phyloP scores from a whole-genome alignment of 2,888 invertebrate species.

The Netelia inedita region DNA sequence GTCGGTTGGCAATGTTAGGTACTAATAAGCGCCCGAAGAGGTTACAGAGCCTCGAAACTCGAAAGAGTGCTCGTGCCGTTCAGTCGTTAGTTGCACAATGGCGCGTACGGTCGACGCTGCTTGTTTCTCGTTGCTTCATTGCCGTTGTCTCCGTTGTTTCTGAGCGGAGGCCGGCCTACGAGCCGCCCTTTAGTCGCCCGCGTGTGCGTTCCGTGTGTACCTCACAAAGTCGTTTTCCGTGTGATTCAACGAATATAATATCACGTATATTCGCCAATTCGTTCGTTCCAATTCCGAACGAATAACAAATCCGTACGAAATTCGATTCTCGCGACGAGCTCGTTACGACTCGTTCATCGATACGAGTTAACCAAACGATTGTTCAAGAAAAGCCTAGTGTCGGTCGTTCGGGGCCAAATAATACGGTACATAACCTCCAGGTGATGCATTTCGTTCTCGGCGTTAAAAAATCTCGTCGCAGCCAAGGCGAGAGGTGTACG shows the following conservation, averaged over 20 bases:
- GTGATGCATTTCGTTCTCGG: not conserved
- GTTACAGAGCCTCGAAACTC: not conserved
- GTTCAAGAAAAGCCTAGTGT: not conserved
- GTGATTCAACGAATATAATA: slow-evolving; percentile 1
- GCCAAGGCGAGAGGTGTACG: not conserved
- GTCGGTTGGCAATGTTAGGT: not conserved
- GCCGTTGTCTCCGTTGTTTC: slow-evolving; percentile 81
- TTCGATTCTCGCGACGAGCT: too few relatives aligned
- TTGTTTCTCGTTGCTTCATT: slow-evolving; percentile 66
- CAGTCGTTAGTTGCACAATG: slow-evolving; percentile 84
- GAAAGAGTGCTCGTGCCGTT: slow-evolving; percentile 5
- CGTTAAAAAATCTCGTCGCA: not conserved
- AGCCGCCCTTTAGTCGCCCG: slow-evolving; percentile 71
- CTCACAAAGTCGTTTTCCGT: not conserved
- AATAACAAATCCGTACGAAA: too few relatives aligned
- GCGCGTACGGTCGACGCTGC: slow-evolving; percentile 78
- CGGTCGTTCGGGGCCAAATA: not conserved
- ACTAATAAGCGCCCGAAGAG: not conserved
- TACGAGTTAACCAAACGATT: not conserved
- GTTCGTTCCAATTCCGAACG: too few relatives aligned
- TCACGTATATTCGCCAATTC: not conserved
- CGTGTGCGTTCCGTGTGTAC: slow-evolving; percentile 43
- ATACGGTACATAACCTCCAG: not conserved
- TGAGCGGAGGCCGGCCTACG: slow-evolving; percentile 83
- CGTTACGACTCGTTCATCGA: not conserved